A percentile compares a stretch with the other conserved stretches of the same genome.
Conservation (phyloP, 1,140 invertebrate species). For the Trinorchestia longiramus region DNA sequence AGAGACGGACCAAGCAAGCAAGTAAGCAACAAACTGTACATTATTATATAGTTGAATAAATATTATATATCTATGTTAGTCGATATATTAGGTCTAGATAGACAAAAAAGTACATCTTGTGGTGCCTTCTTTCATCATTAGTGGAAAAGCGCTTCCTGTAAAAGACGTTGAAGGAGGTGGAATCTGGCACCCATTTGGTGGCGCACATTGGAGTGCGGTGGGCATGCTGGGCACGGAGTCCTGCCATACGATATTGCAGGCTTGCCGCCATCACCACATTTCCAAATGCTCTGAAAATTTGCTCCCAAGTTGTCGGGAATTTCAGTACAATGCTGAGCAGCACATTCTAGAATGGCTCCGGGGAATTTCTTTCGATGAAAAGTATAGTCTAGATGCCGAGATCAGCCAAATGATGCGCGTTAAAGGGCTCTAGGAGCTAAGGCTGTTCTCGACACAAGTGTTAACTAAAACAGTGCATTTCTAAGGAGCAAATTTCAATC, state of each 20-base stretch:
- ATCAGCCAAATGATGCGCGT: neutral
- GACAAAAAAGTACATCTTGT: neutral
- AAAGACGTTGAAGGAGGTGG: neutral
- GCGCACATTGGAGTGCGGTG: neutral
- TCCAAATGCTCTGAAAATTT: constrained; percentile 37
- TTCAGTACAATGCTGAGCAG: constrained; percentile 23
- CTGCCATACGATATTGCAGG: constrained; percentile 19
- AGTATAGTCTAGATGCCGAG: neutral
- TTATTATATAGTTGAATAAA: too few relatives aligned
- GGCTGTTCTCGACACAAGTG: neutral
- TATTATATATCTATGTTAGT: too few relatives aligned
- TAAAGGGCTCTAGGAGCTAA: neutral
- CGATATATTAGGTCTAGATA: neutral
- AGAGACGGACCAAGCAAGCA: too few relatives aligned
- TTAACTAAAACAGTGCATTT: neutral
- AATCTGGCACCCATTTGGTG: neutral
- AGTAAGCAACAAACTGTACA: too few relatives aligned
- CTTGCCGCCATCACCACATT: neutral
- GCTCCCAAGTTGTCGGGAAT: constrained; percentile 33
- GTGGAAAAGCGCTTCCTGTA: neutral
- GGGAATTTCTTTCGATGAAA: neutral
- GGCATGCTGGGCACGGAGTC: neutral
- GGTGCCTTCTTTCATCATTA: neutral
- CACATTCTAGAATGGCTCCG: neutral
- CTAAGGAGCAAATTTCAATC: neutral